Evolutionary conservation across 2,888 invertebrate genomes (phyloP).

Genomic region (Platycheirus albimanus): DNA sequence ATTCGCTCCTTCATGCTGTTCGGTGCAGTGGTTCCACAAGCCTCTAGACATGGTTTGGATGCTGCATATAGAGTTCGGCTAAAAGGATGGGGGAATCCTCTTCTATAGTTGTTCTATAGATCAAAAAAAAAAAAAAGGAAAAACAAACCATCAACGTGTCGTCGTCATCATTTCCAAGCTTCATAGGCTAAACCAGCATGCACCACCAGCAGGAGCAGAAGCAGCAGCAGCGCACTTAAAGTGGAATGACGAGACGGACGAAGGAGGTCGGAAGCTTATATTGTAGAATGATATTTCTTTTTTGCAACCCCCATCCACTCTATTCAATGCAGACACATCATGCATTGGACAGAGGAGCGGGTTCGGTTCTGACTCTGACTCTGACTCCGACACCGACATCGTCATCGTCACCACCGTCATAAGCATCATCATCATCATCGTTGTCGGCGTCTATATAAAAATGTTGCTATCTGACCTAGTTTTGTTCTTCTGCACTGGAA

Average conservation of each 20-base stretch:
- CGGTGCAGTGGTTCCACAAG: slow-evolving; percentile 37
- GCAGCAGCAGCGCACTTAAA: slow-evolving; percentile 27
- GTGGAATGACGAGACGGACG: slow-evolving; percentile 35
- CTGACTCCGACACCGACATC: slow-evolving; percentile 32
- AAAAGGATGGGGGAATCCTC: slow-evolving; percentile 59
- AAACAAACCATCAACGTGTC: slow-evolving; percentile 44
- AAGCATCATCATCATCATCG: slow-evolving; percentile 7
- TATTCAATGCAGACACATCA: slow-evolving; percentile 66
- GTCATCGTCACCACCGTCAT: slow-evolving; percentile 30
- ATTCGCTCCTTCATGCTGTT: not conserved
- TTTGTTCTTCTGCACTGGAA: slow-evolving; percentile 60
- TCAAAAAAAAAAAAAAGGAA: slow-evolving; percentile 5
- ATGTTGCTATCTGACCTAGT: slow-evolving; percentile 72
- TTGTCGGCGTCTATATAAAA: slow-evolving; percentile 36
- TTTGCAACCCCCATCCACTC: slow-evolving; percentile 46
- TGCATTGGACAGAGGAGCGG: slow-evolving; percentile 43
- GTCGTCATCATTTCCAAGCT: slow-evolving; percentile 56
- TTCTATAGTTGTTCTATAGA: slow-evolving; percentile 4
- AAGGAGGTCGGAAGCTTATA: slow-evolving; percentile 65
- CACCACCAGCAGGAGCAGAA: slow-evolving; percentile 10
- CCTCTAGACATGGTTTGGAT: slow-evolving; percentile 54
- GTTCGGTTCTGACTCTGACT: too few species aligned
- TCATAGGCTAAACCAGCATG: slow-evolving; percentile 27
- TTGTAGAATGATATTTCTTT: slow-evolving; percentile 38
- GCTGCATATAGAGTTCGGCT: not conserved